phyloP scores from a whole-genome alignment of 1,140 invertebrate species.

The Heliconius nattereri region DNA sequence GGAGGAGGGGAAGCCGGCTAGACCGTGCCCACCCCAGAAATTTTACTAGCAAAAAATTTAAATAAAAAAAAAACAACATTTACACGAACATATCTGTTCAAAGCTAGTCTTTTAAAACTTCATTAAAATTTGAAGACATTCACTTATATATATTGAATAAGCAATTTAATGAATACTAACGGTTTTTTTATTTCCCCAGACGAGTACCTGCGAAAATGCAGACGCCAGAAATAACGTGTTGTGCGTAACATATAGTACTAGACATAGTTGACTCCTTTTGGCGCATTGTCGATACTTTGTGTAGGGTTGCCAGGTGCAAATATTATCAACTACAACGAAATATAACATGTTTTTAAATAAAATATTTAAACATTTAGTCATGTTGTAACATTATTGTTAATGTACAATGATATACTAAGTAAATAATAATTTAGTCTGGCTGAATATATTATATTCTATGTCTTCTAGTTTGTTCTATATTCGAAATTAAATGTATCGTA shows the following conservation, averaged over 20 bases:
- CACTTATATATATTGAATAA: too few relatives aligned
- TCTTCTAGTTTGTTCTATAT: constrained; percentile 6
- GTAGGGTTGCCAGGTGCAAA: constrained; percentile 26
- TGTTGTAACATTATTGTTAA: background rate
- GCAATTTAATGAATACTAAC: background rate
- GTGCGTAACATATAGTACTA: constrained; percentile 58
- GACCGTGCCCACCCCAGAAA: too few relatives aligned
- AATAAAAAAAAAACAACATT: too few relatives aligned
- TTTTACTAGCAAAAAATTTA: too few relatives aligned
- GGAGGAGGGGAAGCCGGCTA: too few relatives aligned
- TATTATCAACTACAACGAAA: constrained; percentile 25
- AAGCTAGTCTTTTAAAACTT: too few relatives aligned
- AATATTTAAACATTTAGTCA: constrained; percentile 4
- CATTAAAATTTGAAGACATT: too few relatives aligned
- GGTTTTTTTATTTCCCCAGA: constrained; percentile 44
- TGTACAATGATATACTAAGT: constrained; percentile 5
- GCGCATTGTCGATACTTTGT: constrained; percentile 62
- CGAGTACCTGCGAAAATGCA: constrained; percentile 55
- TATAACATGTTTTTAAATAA: background rate
- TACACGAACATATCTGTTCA: too few relatives aligned
- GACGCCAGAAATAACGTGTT: constrained; percentile 54
- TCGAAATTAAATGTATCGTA: background rate
- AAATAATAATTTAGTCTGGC: background rate
- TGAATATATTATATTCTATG: constrained; percentile 13
- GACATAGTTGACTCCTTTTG: constrained; percentile 56